Evolutionary conservation across 2,888 invertebrate genomes (phyloP).

Genomic region (Molanna angustata): DNA sequence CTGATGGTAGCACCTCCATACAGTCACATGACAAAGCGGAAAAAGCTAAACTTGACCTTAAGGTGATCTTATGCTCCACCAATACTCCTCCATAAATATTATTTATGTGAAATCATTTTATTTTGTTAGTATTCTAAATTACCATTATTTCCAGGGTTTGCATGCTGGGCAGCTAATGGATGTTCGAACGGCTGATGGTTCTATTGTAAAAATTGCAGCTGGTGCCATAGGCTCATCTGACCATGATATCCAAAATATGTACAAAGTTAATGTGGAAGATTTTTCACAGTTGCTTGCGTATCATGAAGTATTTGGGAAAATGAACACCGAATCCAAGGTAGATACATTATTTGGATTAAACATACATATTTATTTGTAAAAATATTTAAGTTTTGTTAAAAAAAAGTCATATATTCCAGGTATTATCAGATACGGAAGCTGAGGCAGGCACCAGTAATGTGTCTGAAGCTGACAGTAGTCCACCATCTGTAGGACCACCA

Average conservation of each 20-base stretch:
- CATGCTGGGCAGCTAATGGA: constrained; percentile 56
- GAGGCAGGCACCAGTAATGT: constrained; percentile 56
- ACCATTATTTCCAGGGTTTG: constrained; percentile 12
- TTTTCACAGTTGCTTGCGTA: constrained; percentile 80
- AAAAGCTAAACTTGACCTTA: constrained; percentile 43
- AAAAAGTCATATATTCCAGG: too few relatives aligned
- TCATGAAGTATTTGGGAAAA: constrained; percentile 79
- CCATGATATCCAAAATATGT: constrained; percentile 78
- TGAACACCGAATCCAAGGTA: constrained; percentile 48
- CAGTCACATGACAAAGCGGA: constrained; percentile 35
- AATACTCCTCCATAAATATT: neutral
- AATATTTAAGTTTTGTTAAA: neutral
- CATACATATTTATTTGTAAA: neutral
- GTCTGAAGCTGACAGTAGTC: constrained; percentile 54
- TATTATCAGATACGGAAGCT: constrained; percentile 51
- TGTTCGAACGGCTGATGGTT: constrained; percentile 65
- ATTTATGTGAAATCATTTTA: neutral
- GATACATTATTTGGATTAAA: neutral
- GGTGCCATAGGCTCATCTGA: constrained; percentile 61
- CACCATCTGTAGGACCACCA: constrained; percentile 55
- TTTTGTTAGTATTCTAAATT: constrained; percentile 1
- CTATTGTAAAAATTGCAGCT: constrained; percentile 70
- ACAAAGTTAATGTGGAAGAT: constrained; percentile 80
- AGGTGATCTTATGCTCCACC: constrained; percentile 38
- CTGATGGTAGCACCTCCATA: constrained; percentile 53